Percentiles rank a stretch among this genome's conserved stretches.
phyloP scores from a whole-genome alignment of 2,797 vertebrate species.

The Tauraco hartlaubi region DNA sequence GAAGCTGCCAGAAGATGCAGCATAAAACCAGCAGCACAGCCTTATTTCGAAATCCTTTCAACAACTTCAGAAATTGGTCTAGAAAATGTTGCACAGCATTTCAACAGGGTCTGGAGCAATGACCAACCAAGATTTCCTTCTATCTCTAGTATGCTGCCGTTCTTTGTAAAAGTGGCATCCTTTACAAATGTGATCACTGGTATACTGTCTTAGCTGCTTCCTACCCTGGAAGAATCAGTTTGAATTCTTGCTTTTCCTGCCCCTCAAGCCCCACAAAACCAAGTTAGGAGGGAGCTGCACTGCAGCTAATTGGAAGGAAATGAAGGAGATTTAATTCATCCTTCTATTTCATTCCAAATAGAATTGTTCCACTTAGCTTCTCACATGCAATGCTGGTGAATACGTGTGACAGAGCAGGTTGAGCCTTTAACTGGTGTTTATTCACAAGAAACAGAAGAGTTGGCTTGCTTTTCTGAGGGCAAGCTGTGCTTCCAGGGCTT shows the following conservation, averaged over 20 bases:
- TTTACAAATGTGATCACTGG: neutral
- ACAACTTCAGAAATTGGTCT: neutral
- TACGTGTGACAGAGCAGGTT: conserved; percentile 11
- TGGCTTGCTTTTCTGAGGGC: conserved; percentile 14
- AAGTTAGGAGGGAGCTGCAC: neutral
- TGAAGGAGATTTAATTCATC: neutral
- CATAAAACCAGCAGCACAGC: neutral
- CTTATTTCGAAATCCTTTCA: neutral
- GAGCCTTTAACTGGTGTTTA: conserved; percentile 13
- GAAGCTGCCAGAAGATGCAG: neutral
- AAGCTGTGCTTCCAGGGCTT: conserved; percentile 20
- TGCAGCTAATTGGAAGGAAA: conserved; percentile 24
- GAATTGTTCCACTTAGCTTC: conserved; percentile 33
- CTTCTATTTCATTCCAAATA: conserved; percentile 17
- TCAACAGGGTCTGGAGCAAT: neutral
- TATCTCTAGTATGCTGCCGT: neutral
- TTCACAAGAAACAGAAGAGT: conserved; percentile 13
- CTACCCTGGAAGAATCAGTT: neutral
- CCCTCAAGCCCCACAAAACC: neutral
- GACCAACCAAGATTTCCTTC: neutral
- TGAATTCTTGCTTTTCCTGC: neutral
- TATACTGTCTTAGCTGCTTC: neutral
- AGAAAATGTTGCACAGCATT: neutral
- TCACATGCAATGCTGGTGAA: neutral
- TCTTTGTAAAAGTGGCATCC: neutral